Percentiles rank a stretch among this genome's conserved stretches.
These are phyloP conservation scores for Melanotaenia trifasciata DNA, from an alignment of 2,797 vertebrate genomes.

Conservation along the genomic window DNA sequence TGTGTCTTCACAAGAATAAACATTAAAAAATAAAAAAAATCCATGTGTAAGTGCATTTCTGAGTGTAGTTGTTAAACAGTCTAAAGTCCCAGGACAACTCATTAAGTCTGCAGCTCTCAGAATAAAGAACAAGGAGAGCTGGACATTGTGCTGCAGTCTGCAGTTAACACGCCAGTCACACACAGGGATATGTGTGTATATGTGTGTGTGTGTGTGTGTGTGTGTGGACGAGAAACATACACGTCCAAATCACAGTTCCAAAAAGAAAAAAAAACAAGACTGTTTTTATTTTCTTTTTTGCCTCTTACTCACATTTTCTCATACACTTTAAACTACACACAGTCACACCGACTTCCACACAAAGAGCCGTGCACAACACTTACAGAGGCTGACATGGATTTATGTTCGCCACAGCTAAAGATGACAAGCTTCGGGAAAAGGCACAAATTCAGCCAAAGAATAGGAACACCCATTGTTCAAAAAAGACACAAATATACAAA, in stretches of 20 bases:
- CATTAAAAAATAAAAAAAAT: not conserved
- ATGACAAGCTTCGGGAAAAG: conserved; percentile 63
- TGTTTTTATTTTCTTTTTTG: conserved; percentile 14
- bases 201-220: not conserved
- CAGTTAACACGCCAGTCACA: conserved; percentile 74
- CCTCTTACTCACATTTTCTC: conserved; percentile 32
- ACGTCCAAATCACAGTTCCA: conserved; percentile 35
- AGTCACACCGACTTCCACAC: conserved; percentile 23
- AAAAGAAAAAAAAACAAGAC: conserved; percentile 12
- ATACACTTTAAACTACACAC: conserved; percentile 28
- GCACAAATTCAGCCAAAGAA: conserved; percentile 65
- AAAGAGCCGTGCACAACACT: conserved; percentile 27
- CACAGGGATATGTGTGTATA: conserved; percentile 11
- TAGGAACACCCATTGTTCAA: conserved; percentile 61
- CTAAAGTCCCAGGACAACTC: conserved; percentile 75
- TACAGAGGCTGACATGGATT: conserved; percentile 67
- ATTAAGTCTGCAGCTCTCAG: conserved; percentile 69
- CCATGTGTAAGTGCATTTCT: conserved; percentile 7
- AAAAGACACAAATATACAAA: conserved; percentile 34
- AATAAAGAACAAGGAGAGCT: conserved; percentile 54
- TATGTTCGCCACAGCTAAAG: conserved; percentile 63
- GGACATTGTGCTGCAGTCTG: conserved; percentile 65
- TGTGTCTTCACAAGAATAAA: conserved; percentile 8
- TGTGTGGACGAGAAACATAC: conserved; percentile 21
- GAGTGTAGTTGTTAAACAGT: conserved; percentile 39